A percentile compares a stretch with the other conserved stretches of the same genome.
phyloP scores from a whole-genome alignment of 2,888 invertebrate species.

The Pristionchus fissidentatus region DNA sequence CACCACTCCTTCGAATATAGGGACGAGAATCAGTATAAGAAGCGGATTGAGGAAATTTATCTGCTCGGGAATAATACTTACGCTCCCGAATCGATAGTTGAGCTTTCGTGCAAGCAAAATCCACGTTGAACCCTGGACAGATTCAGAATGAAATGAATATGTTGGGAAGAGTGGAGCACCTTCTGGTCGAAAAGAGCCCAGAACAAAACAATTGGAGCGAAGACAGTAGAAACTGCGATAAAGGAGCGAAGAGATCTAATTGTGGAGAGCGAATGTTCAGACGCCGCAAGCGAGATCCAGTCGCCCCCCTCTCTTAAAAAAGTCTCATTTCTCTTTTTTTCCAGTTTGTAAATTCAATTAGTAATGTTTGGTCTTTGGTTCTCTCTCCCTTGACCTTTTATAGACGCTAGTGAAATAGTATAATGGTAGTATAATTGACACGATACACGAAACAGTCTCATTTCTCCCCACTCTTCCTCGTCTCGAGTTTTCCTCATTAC shows the following conservation, averaged over 20 bases:
- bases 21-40: conserved; percentile 77
- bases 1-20: conserved; percentile 77
- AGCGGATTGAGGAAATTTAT: conserved; percentile 85
- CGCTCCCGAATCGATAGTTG: conserved; percentile 75
- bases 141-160: not conserved
- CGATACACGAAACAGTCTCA: not conserved
- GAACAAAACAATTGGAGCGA: conserved; percentile 78
- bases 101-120: conserved; percentile 77
- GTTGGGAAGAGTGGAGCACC: conserved; percentile 48
- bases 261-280: not conserved
- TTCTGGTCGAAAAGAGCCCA: conserved; percentile 79
- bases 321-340: not conserved
- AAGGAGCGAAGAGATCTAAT: conserved; percentile 43
- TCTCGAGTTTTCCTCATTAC: not conserved
- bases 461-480: not conserved
- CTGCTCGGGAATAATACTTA: conserved; percentile 85
- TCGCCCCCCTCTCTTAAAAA: not conserved
- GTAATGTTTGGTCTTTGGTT: no score
- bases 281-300: not conserved
- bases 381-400: no score
- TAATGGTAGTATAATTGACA: not conserved
- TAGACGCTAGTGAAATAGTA: no score
- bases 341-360: no score
- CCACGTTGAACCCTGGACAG: conserved; percentile 71
- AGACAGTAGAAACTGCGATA: conserved; percentile 76